Evolutionary conservation across 2,113 vertebrate genomes (phyloP).

Genomic region (human (Homo sapiens)): DNA sequence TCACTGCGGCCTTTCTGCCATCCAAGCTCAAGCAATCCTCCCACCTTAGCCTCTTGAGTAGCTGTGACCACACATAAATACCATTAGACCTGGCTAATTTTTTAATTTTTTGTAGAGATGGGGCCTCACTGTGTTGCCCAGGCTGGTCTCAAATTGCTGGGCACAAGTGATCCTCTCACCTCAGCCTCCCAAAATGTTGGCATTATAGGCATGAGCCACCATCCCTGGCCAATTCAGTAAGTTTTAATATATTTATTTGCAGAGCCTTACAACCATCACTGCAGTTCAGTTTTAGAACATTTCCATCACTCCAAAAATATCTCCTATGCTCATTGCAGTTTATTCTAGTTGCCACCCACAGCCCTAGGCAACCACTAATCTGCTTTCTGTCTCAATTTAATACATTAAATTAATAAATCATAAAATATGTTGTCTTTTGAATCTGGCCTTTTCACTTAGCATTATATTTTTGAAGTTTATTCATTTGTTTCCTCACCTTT

Average conservation of each 20-base stretch:
- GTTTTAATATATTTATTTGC: conserved; percentile 5
- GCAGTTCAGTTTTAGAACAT: not conserved
- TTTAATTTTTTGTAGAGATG: rapidly evolving
- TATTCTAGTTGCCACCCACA: not conserved
- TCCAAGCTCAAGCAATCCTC: no score
- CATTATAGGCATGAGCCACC: no score
- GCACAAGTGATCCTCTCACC: no score
- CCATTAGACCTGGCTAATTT: no score
- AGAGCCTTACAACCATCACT: not conserved
- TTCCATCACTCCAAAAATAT: not conserved
- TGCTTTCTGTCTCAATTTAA: not conserved
- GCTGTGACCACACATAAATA: no score
- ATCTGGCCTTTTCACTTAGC: conserved; percentile 9
- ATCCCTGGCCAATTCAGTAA: not conserved
- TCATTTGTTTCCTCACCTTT: not conserved
- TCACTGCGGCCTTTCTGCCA: no score
- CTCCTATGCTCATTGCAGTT: not conserved
- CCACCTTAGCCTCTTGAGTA: no score
- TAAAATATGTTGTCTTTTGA: not conserved
- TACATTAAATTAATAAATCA: conserved; percentile 19
- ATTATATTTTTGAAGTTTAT: not conserved
- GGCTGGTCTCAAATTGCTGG: no score
- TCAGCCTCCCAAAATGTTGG: no score
- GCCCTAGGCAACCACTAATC: not conserved
- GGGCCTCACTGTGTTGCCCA: no score